These are phyloP conservation scores for Sigmodon hispidus DNA, from an alignment of 2,113 vertebrate genomes.

Conservation along the genomic window DNA sequence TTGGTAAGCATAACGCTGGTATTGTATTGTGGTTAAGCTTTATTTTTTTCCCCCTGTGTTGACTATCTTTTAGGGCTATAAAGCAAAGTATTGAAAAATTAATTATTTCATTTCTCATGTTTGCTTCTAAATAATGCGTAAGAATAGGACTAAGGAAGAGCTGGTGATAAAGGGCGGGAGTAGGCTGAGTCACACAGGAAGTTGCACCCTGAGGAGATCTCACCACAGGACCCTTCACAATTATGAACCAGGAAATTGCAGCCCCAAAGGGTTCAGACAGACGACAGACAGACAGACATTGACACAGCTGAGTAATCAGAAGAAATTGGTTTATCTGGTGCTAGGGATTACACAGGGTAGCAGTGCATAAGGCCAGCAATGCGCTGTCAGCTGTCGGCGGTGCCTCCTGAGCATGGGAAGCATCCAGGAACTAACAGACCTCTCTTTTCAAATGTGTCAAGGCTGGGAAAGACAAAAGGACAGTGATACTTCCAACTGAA, in stretches of 20 bases:
- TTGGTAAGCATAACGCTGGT: not conserved
- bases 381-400: not conserved
- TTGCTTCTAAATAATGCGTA: not conserved
- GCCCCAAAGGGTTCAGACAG: not conserved
- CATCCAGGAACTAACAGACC: not conserved
- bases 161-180: not conserved
- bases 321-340: not conserved
- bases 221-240: constrained; percentile 3
- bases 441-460: constrained; percentile 4
- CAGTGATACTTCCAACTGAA: not conserved
- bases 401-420: not conserved
- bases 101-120: not conserved
- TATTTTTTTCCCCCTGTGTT: not conserved
- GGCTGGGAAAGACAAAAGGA: not conserved
- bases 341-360: not conserved
- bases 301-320: not conserved
- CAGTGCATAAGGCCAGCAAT: not conserved
- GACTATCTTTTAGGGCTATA: not conserved
- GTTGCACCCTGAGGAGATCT: not conserved
- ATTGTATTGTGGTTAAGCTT: not conserved
- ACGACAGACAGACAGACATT: not conserved
- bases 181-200: not conserved
- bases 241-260: constrained; percentile 1
- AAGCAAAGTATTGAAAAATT: not conserved
- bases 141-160: not conserved